These are phyloP conservation scores for Gavialis gangeticus DNA, from an alignment of 2,113 vertebrate species.

Conservation along the genomic window DNA sequence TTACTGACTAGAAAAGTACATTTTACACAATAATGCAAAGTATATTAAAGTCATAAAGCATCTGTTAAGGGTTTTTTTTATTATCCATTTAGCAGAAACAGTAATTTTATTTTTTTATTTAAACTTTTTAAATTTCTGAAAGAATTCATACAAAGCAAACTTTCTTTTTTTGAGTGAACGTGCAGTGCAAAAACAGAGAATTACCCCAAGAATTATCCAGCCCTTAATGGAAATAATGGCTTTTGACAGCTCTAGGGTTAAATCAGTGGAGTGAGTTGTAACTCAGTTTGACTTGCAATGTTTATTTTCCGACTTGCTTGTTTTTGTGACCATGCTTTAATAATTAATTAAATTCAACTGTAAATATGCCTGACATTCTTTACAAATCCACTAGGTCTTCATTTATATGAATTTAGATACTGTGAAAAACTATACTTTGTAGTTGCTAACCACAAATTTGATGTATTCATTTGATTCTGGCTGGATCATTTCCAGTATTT, in stretches of 20 bases:
- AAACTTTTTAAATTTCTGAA: too few species aligned
- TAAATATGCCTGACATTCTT: constrained; percentile 16
- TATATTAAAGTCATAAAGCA: background rate
- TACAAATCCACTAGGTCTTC: background rate
- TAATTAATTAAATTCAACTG: constrained; percentile 34
- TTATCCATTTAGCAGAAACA: background rate
- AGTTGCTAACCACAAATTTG: background rate
- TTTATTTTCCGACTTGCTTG: constrained; percentile 55
- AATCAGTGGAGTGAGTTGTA: constrained; percentile 13
- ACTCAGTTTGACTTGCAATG: constrained; percentile 36
- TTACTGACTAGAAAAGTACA: background rate
- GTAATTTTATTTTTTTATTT: background rate
- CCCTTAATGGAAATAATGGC: constrained; percentile 17
- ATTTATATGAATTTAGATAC: background rate
- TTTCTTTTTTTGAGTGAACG: constrained; percentile 12
- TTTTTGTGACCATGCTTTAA: constrained; percentile 35
- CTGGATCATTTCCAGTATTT: background rate
- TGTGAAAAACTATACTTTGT: background rate
- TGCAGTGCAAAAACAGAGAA: background rate
- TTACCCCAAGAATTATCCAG: background rate
- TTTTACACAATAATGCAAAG: background rate
- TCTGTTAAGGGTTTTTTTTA: background rate
- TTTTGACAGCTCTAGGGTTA: constrained; percentile 32
- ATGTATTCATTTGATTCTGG: accelerated
- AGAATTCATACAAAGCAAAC: background rate